These are phyloP conservation scores for Endotricha flammealis DNA, from an alignment of 2,888 invertebrate species.

Conservation along the genomic window DNA sequence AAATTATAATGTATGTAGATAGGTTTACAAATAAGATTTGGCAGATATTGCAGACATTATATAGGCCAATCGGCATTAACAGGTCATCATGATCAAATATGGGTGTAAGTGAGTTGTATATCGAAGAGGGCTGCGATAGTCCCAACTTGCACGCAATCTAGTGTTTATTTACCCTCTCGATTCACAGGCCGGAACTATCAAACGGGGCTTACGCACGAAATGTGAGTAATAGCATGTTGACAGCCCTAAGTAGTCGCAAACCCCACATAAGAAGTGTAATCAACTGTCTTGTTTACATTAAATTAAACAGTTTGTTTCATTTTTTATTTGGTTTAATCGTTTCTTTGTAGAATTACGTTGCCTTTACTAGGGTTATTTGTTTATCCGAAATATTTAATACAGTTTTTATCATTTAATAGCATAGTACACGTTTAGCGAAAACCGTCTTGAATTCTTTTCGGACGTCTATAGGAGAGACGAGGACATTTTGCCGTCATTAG, in stretches of 20 bases:
- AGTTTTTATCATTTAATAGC: too few species aligned
- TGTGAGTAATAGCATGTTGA: conserved; percentile 25
- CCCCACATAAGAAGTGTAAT: conserved; percentile 20
- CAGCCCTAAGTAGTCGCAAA: conserved; percentile 12
- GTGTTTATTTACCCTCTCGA: conserved; percentile 24
- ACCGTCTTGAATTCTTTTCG: too few species aligned
- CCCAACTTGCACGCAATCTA: conserved; percentile 30
- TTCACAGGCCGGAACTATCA: conserved; percentile 18
- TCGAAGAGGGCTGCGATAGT: conserved; percentile 3
- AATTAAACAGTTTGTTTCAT: not conserved
- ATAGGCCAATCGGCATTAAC: conserved; percentile 8
- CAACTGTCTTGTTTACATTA: conserved; percentile 4
- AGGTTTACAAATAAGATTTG: too few species aligned
- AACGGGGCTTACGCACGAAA: conserved; percentile 31
- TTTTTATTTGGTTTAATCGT: conserved; percentile 1
- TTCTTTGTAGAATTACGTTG: too few species aligned
- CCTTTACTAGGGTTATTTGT: too few species aligned
- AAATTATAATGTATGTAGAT: too few species aligned
- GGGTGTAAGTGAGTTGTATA: conserved; percentile 7
- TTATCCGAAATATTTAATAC: too few species aligned
- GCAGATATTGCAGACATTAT: too few species aligned
- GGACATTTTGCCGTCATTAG: conserved; percentile 30
- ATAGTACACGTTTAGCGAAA: too few species aligned
- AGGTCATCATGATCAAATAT: conserved; percentile 5
- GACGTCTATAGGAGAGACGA: conserved; percentile 41